Evolutionary conservation across 2,113 vertebrate genomes (phyloP).

Genomic region (Myiozetetes cayanensis): DNA sequence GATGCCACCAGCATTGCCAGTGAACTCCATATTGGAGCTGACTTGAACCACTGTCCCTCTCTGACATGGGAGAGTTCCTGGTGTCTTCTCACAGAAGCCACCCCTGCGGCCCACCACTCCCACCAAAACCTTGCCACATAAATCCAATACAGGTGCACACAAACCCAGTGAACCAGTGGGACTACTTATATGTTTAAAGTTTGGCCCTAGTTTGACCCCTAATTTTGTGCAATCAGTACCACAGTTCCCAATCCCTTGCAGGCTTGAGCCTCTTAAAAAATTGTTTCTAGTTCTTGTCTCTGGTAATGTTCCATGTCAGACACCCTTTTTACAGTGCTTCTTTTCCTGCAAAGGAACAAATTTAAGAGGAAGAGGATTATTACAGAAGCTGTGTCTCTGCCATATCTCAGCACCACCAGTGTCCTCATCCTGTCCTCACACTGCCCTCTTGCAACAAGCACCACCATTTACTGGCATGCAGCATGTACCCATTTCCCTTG

Average conservation of each 20-base stretch:
- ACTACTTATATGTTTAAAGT: not conserved
- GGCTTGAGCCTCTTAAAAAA: not conserved
- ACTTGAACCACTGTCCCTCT: not conserved
- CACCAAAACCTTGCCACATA: not conserved
- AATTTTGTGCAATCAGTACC: not conserved
- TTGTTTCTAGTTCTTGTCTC: not conserved
- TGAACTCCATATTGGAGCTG: not conserved
- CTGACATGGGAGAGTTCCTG: not conserved
- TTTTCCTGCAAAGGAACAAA: not conserved
- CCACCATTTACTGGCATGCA: not conserved
- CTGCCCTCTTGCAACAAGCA: not conserved
- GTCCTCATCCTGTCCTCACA: not conserved
- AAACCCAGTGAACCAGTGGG: not conserved
- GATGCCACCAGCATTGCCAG: fast-evolving
- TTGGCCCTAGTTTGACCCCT: not conserved
- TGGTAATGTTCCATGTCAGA: not conserved
- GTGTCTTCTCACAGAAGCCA: not conserved
- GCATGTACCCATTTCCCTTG: not conserved
- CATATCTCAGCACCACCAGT: not conserved
- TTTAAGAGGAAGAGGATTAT: not conserved
- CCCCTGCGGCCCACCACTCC: not conserved
- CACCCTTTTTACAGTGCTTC: not conserved
- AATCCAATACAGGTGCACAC: not conserved
- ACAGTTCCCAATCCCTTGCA: not conserved
- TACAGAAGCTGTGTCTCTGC: not conserved